Conservation (phyloP, 2,113 vertebrate genomes). For the Romanogobio albipinnatus region DNA sequence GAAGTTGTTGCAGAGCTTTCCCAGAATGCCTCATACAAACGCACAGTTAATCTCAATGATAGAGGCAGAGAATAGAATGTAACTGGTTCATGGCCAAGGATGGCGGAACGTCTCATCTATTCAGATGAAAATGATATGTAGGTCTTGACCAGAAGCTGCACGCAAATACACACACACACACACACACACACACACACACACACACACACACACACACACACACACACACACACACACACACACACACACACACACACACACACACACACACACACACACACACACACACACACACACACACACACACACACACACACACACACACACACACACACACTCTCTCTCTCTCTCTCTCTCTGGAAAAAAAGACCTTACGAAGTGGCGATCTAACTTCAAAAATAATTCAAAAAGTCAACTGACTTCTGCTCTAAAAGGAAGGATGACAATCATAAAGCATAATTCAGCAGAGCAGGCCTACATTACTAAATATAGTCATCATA, state of each 20-base stretch:
- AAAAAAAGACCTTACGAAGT: neutral
- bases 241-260: neutral
- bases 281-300: constrained; percentile 1
- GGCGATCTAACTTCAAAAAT: neutral
- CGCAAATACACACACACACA: neutral
- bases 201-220: constrained; percentile 1
- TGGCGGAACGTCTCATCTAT: constrained; percentile 12
- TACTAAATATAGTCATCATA: constrained; percentile 35
- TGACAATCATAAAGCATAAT: constrained; percentile 2
- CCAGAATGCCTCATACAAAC: constrained; percentile 32
- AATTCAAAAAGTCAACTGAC: neutral
- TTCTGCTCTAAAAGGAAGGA: neutral
- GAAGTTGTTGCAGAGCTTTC: neutral
- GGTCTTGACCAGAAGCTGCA: constrained; percentile 14
- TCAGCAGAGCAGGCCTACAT: neutral
- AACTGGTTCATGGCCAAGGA: constrained; percentile 48
- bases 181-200: constrained; percentile 1
- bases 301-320: neutral
- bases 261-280: neutral
- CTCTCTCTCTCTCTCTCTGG: neutral
- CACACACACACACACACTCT: neutral
- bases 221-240: neutral
- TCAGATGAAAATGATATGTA: constrained; percentile 9
- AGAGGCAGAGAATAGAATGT: constrained; percentile 37
- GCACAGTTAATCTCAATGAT: constrained; percentile 47